A percentile compares a stretch with the other conserved stretches of the same genome.
These are phyloP conservation scores for Papilio protenor DNA, from an alignment of 2,888 invertebrate species.

Conservation along the genomic window DNA sequence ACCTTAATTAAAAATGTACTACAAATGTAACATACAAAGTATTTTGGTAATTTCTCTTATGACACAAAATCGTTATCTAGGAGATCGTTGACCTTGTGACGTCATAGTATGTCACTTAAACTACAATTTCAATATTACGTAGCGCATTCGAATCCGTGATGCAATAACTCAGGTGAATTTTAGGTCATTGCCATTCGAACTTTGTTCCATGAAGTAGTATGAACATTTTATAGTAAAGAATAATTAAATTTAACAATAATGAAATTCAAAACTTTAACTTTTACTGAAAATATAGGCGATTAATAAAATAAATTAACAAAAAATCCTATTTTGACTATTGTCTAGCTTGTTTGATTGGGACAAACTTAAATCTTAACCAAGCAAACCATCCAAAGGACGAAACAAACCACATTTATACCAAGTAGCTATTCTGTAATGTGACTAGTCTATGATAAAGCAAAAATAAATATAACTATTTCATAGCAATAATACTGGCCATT, in stretches of 20 bases:
- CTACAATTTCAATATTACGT: conserved; percentile 42
- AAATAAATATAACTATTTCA: not conserved
- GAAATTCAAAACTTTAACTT: not conserved
- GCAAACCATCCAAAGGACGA: not conserved
- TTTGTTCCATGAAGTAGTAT: not conserved
- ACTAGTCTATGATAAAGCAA: not conserved
- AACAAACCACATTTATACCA: not conserved
- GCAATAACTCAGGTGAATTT: conserved; percentile 27
- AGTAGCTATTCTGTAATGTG: not conserved
- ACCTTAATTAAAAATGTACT: not conserved
- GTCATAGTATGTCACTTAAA: conserved; percentile 50
- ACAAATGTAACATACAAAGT: not conserved
- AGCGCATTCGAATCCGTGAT: conserved; percentile 37
- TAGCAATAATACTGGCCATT: not conserved
- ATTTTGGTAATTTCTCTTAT: not conserved
- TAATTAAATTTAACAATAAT: not conserved
- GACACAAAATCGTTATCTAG: conserved; percentile 7
- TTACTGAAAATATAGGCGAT: too few species aligned
- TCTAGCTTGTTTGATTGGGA: too few species aligned
- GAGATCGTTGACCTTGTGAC: conserved; percentile 50
- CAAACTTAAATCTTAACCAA: not conserved
- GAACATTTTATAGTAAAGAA: not conserved
- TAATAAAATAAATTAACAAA: too few species aligned
- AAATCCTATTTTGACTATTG: too few species aligned
- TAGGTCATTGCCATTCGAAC: conserved; percentile 57